Evolutionary conservation across 1,140 invertebrate species (phyloP), one percentile per base, ranked within the genome.

Genomic region (Drosophila auraria): DNA sequence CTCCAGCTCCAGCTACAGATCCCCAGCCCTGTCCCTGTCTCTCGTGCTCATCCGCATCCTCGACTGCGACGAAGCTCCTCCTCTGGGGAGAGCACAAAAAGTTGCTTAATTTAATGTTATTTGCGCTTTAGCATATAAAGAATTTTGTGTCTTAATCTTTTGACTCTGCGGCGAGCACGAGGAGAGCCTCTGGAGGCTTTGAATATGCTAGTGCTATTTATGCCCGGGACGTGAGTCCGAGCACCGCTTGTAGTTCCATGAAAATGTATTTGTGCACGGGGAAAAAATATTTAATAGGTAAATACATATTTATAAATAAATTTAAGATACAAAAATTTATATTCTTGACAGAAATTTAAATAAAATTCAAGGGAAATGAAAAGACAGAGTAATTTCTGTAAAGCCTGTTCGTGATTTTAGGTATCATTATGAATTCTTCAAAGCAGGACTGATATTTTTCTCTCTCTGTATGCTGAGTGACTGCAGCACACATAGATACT

Each of bases 141-240:
- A 92, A 92, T 91, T 89, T 92, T 83, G 91, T 90, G 91, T 92
- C 91, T 92, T 92, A 92, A 92, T 92, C 87, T 92, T 91, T 92
- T 83, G 90, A 92, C 90, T 90, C 77, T 89, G 83, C 70, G 83
- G 78, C 74, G 51, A 83, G 77, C 75, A 78, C 56, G 63, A 64
- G 65, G 63, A 64, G 66, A 64, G 61, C 60, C 84, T 72, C 82
- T 72, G 82, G 71, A 80, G 77, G 76, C 78, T 86, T 91, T 91
- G 82, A 90, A 86, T 89, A 86, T 91, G 87, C 89, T 86, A 87
- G 82, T 76, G 73, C 82, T 92, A 92, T 92, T 92, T 92, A 92
- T 92, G 91, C 74, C 45, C 69, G 78, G 76, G 72, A 92, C 91
- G 87, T 92, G 83, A 79, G 83, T 64, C 76, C 47, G 62, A 63